phyloP scores from a whole-genome alignment of 2,888 invertebrate species.

The Lottia scabra region DNA sequence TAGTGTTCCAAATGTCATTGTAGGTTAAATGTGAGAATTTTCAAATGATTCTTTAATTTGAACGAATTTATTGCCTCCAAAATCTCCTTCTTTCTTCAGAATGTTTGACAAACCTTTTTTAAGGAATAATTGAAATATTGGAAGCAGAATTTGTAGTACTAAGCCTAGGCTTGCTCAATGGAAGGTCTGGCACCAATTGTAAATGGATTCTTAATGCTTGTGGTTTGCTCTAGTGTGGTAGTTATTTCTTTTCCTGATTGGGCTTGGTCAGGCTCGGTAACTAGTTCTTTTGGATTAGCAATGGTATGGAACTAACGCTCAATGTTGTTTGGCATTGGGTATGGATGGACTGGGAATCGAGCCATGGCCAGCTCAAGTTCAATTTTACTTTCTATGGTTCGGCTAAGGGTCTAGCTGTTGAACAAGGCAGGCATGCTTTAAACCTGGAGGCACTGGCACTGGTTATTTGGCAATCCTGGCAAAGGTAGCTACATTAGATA shows the following conservation, averaged over 20 bases:
- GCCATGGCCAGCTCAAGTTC: neutral
- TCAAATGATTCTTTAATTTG: too few relatives aligned
- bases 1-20: too few relatives aligned
- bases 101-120: too few relatives aligned
- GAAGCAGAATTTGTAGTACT: too few relatives aligned
- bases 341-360: neutral
- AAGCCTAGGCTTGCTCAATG: neutral
- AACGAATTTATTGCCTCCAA: too few relatives aligned
- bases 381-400: neutral
- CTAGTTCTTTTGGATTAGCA: neutral
- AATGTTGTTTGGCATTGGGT: neutral
- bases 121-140: too few relatives aligned
- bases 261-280: neutral
- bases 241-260: neutral
- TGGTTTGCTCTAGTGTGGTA: too few relatives aligned
- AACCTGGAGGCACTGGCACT: neutral
- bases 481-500: neutral
- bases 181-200: too few relatives aligned
- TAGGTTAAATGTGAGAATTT: too few relatives aligned
- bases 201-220: too few relatives aligned
- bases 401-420: neutral
- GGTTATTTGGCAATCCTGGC: slow-evolving; percentile 4
- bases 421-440: neutral
- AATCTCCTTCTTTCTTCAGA: too few relatives aligned
- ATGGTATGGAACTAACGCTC: neutral